Evolutionary conservation across 53 echinoderm and acorn worm genomes (phyloP), one percentile per base, ranked within the genome.

Genomic region (Patiria pectinifera): DNA sequence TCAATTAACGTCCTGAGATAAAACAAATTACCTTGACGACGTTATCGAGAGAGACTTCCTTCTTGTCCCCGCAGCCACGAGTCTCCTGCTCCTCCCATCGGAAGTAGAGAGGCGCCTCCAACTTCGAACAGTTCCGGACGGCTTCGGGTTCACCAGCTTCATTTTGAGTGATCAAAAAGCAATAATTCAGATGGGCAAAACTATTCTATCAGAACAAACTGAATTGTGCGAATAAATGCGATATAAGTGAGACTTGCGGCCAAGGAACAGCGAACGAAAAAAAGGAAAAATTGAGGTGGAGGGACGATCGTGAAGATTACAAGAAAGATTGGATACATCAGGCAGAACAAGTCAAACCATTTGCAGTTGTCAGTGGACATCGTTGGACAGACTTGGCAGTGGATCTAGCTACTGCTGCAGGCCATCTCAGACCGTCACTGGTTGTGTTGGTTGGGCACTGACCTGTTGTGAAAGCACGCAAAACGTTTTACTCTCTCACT

Each of bases 361-460:
- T 83, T 62, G 69, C 85, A 2, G 84, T 92, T 3, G 48, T 15
- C 24, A 74, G 23, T 60, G 49, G 15, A 75, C 92, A 92, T 49
- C 84, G 61, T 35, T 92, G 44, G 24, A 49, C 19, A 3, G 92
- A 92, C 4, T 83, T 26, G 13, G 84, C 85, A 9, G 15, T 7
- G 5, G 71, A 59, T 6, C 84, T 77, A 6, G 74, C 76, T 49
- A 59, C 43, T 35, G 92, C 76, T 13, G 3, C 18, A 25, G 92
- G 85, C 92, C 92, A 92, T 75, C 84, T 75, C 60, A 92, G 59
- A 14, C 58, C 85, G 19, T 89, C 79, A 10, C 23, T 43, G 15
- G 80, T 78, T 4, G 3, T 59, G 71, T 89, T 60, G 46, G 24
- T 26, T 60, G 89, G 79, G 16, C 89, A 89, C 26, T 44, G 89